These are phyloP conservation scores for Varroa destructor DNA, from an alignment of 1,140 invertebrate genomes.

Conservation along the genomic window DNA sequence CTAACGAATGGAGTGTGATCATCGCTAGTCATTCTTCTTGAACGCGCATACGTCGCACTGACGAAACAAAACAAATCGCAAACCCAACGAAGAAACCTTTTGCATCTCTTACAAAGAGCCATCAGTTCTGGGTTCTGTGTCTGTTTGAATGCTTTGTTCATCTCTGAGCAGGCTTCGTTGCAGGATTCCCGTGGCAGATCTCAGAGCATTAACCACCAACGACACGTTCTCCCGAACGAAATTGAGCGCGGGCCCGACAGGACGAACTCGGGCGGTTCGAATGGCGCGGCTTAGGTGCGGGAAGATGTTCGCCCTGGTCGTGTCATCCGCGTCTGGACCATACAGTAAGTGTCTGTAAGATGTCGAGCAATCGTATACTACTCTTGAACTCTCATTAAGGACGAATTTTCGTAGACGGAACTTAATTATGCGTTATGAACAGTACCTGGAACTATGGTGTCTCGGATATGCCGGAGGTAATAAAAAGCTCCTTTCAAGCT, in stretches of 20 bases:
- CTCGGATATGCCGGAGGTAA: conserved; percentile 2
- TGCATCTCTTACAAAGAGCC: too few species aligned
- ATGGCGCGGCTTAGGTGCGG: not conserved
- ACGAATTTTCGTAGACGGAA: too few species aligned
- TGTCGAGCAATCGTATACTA: too few species aligned
- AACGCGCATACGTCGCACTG: too few species aligned
- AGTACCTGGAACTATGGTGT: conserved; percentile 3
- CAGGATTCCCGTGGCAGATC: conserved; percentile 13
- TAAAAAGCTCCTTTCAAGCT: conserved; percentile 21
- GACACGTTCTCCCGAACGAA: conserved; percentile 21
- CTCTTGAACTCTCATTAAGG: too few species aligned
- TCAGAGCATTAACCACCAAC: not conserved
- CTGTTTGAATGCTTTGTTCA: too few species aligned
- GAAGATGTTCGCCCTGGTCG: not conserved
- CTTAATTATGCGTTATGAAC: too few species aligned
- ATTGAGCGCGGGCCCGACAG: not conserved
- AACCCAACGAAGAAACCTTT: too few species aligned
- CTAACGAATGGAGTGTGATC: too few species aligned
- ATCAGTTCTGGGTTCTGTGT: too few species aligned
- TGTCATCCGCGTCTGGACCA: conserved; percentile 13
- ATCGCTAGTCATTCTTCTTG: too few species aligned
- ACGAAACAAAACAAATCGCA: too few species aligned
- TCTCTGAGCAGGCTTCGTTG: not conserved
- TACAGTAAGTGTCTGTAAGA: conserved; percentile 2
- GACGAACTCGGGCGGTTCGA: not conserved